These are phyloP conservation scores for Pipistrellus nathusii DNA, from an alignment of 2,797 vertebrate genomes.

Conservation along the genomic window DNA sequence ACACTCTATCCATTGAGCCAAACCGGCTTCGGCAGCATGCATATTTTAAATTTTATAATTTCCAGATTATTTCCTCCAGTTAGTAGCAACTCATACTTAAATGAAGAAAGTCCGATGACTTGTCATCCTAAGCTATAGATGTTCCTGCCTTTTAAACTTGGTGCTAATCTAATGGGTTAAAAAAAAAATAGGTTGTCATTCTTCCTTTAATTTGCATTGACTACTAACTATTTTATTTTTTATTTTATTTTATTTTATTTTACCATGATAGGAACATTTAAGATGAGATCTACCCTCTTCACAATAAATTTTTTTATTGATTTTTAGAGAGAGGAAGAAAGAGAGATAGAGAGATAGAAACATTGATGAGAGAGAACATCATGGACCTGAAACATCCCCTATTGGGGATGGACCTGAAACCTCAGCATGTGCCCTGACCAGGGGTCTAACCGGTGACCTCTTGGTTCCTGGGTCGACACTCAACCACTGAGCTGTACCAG, in stretches of 20 bases:
- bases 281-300: not conserved
- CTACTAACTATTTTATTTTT: not conserved
- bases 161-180: not conserved
- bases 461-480: no score
- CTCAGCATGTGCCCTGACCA: no score
- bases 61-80: not conserved
- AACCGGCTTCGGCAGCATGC: no score
- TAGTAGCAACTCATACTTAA: not conserved
- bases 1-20: no score
- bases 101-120: not conserved
- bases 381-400: no score
- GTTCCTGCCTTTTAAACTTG: not conserved
- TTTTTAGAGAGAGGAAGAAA: no score
- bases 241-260: not conserved
- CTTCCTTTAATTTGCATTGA: slow-evolving; percentile 9
- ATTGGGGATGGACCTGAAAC: no score
- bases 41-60: slow-evolving; percentile 38
- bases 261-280: not conserved
- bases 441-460: no score
- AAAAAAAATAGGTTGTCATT: not conserved
- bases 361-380: no score
- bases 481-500: no score
- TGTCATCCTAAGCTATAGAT: not conserved
- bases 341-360: no score
- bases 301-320: not conserved